Evolutionary conservation across 2,888 invertebrate species (phyloP).

Genomic region (Halictus ligatus): DNA sequence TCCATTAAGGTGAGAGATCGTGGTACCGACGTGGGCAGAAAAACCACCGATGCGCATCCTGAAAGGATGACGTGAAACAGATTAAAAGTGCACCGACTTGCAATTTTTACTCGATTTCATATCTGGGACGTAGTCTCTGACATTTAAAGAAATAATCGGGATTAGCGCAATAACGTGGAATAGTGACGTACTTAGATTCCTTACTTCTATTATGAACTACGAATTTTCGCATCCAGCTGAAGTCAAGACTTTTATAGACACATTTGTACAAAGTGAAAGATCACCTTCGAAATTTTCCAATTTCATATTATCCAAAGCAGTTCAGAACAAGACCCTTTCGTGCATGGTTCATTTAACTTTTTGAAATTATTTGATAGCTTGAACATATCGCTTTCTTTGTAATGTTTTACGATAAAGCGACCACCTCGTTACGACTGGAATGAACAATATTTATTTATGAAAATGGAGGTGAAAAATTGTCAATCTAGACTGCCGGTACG

Average conservation of each 20-base stretch:
- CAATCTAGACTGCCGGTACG: no score
- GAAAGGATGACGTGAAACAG: slow-evolving; percentile 2
- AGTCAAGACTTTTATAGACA: neutral
- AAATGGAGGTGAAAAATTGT: no score
- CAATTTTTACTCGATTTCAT: slow-evolving; percentile 50
- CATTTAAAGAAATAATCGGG: slow-evolving; percentile 49
- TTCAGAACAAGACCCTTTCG: no score
- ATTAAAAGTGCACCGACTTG: slow-evolving; percentile 49
- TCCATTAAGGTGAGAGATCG: slow-evolving; percentile 41
- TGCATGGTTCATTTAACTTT: no score
- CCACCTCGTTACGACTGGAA: no score
- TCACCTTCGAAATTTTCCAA: no score
- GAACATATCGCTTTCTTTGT: no score
- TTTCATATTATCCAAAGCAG: no score
- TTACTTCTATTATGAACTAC: neutral
- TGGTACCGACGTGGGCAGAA: slow-evolving; percentile 20
- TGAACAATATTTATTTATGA: no score
- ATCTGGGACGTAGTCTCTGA: slow-evolving; percentile 32
- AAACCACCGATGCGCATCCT: slow-evolving; percentile 5
- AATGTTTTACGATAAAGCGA: no score
- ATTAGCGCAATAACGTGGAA: neutral
- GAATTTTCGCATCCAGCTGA: neutral
- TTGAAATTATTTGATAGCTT: no score
- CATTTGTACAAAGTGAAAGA: no score
- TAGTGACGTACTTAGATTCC: neutral